Evolutionary conservation across 1,140 invertebrate species (phyloP), one percentile per base, ranked within the genome.

Genomic region (Cardiocondyla obscurior): DNA sequence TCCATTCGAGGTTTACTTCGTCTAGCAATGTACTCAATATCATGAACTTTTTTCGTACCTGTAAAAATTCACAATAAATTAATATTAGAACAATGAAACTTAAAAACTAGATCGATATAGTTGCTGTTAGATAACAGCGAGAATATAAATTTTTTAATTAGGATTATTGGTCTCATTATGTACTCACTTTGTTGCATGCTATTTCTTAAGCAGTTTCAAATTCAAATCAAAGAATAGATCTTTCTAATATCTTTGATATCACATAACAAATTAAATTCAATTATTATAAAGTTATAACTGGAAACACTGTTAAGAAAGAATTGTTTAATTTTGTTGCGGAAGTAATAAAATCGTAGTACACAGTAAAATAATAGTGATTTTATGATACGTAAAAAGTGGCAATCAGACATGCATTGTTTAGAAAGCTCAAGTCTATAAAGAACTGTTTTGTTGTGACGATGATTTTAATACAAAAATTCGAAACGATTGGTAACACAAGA

Each of bases 51-150:
- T 70, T 33, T 36, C 8, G 1, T 14, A 42, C 8, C 19, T 70
- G 12, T 5, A 70, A 53, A 22, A 22, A 53, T 4, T 12, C 12
- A 30, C 30, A 51, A 70, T 22, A 22, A 4, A 53, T 70, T 53
- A 8, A 33, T 53, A 70, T 60, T 67, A 67, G 19, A n/a, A 19
- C 49, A 5, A 0, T 30, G 28, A 30, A 49, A 49, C 25, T 67
- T n/a, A 46, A 36, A 1, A 70, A 70, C 6, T 19, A 33, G 19
- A 0, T 55, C 7, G 3, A 0, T 12, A 70, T 6, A 70, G 19
- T 69, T 30, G 16, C 30, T 36, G 36, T 53, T 53, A 70, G 6
- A 70, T 49, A 70, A 70, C n/a, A 53, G 25, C 30, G n/a, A 67
- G 25, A 64, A 65, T 46, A 28, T 36, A 1, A 7, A 14, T 25